These are phyloP conservation scores for Spodoptera littoralis DNA, from an alignment of 2,888 invertebrate genomes.

Conservation along the genomic window DNA sequence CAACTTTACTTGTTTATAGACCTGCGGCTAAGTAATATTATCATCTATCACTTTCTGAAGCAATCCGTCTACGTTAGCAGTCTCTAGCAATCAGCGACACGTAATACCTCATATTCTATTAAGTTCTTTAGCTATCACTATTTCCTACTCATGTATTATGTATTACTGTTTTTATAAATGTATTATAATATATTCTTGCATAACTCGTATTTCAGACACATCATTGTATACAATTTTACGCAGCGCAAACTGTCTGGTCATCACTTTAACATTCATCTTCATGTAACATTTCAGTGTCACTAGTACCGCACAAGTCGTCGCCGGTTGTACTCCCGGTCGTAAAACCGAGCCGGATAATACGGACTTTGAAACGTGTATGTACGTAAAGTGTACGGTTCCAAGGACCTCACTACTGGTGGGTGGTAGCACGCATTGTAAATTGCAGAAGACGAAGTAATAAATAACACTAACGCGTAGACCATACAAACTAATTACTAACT, in stretches of 20 bases:
- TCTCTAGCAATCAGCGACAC: background rate
- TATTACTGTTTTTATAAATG: no score
- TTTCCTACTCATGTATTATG: slow-evolving; percentile 4
- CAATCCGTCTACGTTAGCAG: background rate
- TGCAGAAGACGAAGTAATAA: background rate
- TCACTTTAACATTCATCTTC: slow-evolving; percentile 40
- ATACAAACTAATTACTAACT: slow-evolving; percentile 7
- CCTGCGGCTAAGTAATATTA: slow-evolving; percentile 20
- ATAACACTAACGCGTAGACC: slow-evolving; percentile 2
- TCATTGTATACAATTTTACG: background rate
- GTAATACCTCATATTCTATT: no score
- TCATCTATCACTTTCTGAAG: slow-evolving; percentile 7
- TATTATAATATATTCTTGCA: slow-evolving; percentile 3
- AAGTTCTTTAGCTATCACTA: no score
- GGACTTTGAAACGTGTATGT: slow-evolving; percentile 85
- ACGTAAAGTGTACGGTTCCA: slow-evolving; percentile 73
- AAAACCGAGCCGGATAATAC: slow-evolving; percentile 78
- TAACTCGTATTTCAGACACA: slow-evolving; percentile 26
- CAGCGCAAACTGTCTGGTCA: slow-evolving; percentile 25
- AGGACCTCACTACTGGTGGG: slow-evolving; percentile 48
- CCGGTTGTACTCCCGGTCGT: slow-evolving; percentile 68
- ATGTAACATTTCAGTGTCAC: slow-evolving; percentile 75
- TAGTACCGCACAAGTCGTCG: slow-evolving; percentile 71
- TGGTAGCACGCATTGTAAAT: slow-evolving; percentile 52
- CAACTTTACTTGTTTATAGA: slow-evolving; percentile 13